phyloP scores from a whole-genome alignment of 2,888 invertebrate genomes.

The Lasioglossum pauxillum region DNA sequence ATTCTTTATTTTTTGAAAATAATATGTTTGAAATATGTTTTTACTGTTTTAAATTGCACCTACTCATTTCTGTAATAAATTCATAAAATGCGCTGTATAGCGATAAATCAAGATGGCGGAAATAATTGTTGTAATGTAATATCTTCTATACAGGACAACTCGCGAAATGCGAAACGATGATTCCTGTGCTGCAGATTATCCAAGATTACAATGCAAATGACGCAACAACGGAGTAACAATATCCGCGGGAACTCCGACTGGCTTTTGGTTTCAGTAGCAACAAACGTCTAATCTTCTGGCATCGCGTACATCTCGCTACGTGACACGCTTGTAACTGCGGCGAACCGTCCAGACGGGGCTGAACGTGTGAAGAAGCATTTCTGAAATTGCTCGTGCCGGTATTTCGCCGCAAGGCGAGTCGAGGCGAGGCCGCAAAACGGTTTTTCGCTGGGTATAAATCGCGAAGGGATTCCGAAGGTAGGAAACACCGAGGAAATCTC shows the following conservation, averaged over 20 bases:
- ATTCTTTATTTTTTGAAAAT: too few species aligned
- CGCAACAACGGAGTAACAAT: not conserved
- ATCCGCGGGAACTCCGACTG: not conserved
- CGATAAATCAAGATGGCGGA: too few species aligned
- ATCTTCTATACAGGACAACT: too few species aligned
- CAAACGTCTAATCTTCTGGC: not conserved
- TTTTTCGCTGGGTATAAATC: constrained; percentile 39
- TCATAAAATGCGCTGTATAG: too few species aligned
- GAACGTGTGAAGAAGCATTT: constrained; percentile 23
- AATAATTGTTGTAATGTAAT: too few species aligned
- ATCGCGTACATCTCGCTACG: constrained; percentile 12
- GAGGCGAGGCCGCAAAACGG: constrained; percentile 8
- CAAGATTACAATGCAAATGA: not conserved
- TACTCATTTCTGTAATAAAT: too few species aligned
- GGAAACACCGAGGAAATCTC: constrained; percentile 40
- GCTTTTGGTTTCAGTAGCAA: constrained; percentile 6
- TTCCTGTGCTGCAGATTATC: not conserved
- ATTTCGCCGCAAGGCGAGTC: constrained; percentile 10
- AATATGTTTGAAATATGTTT: too few species aligned
- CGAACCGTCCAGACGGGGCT: not conserved
- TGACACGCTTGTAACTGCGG: constrained; percentile 24
- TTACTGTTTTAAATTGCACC: too few species aligned
- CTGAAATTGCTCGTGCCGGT: constrained; percentile 27
- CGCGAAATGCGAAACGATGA: not conserved
- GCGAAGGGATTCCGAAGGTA: constrained; percentile 39